Evolutionary conservation across 2,797 vertebrate genomes (phyloP).

Genomic region (Gephyroberyx darwinii): DNA sequence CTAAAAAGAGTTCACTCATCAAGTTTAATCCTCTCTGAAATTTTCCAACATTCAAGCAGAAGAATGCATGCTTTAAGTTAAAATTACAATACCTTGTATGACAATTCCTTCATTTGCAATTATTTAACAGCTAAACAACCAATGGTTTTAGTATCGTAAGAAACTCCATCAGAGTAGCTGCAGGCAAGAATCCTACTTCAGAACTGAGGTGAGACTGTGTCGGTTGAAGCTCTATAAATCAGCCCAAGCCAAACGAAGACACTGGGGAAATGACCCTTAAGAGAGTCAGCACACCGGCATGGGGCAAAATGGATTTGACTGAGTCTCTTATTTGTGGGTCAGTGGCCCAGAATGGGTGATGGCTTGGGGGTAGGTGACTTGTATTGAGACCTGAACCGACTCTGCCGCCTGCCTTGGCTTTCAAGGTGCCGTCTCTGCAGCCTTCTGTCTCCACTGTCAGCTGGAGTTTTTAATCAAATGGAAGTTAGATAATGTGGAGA

Average conservation of each 20-base stretch:
- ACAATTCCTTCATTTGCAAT: conserved; percentile 7
- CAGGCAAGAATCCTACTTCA: background rate
- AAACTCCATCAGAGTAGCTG: conserved; percentile 50
- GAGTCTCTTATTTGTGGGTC: conserved; percentile 82
- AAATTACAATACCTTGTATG: conserved; percentile 45
- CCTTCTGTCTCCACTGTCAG: conserved; percentile 81
- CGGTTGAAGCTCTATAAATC: conserved; percentile 76
- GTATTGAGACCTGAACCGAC: conserved; percentile 69
- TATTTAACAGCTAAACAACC: conserved; percentile 39
- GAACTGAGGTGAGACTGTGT: conserved; percentile 36
- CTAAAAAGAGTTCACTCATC: conserved; percentile 6
- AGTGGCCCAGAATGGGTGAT: conserved; percentile 79
- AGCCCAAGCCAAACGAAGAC: conserved; percentile 58
- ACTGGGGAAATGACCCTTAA: conserved; percentile 66
- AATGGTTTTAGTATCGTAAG: conserved; percentile 1
- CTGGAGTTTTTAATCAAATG: conserved; percentile 86
- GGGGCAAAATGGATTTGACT: conserved; percentile 81
- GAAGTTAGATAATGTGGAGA: conserved; percentile 65
- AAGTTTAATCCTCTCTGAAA: background rate
- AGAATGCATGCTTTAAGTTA: background rate
- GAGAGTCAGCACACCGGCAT: conserved; percentile 70
- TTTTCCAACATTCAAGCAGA: background rate
- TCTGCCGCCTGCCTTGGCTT: conserved; percentile 66
- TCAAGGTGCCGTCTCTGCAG: conserved; percentile 77
- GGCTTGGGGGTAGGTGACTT: conserved; percentile 72